phyloP scores from a whole-genome alignment of 2,888 invertebrate species.

The Erebia ligea region DNA sequence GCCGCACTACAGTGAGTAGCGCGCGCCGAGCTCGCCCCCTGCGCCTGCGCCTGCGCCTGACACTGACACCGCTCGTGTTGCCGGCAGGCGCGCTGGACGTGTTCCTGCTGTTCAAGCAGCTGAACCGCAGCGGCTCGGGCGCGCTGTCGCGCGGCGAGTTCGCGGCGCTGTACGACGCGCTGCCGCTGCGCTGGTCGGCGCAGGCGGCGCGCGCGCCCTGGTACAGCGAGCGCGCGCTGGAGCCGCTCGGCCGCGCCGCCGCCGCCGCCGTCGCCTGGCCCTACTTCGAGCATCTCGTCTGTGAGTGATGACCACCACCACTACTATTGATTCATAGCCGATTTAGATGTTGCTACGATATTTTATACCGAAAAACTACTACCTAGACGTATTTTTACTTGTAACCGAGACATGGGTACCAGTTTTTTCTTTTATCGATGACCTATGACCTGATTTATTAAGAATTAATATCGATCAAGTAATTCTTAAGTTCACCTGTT shows the following conservation, averaged over 20 bases:
- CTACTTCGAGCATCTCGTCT: conserved; percentile 88
- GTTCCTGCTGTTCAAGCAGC: conserved; percentile 90
- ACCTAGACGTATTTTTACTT: no score
- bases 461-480: no score
- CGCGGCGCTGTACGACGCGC: conserved; percentile 83
- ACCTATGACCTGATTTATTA: no score
- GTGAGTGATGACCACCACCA: conserved; percentile 81
- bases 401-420: no score
- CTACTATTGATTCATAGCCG: no score
- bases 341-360: no score
- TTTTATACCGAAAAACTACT: no score
- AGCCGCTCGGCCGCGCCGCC: conserved; percentile 84
- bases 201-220: conserved; percentile 88
- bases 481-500: no score
- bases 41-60: no score
- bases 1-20: conserved; percentile 82
- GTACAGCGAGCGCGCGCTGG: conserved; percentile 84
- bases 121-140: conserved; percentile 87
- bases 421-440: no score
- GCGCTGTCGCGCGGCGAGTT: conserved; percentile 89
- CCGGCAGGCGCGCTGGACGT: conserved; percentile 86
- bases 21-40: no score
- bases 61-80: no score
- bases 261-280: conserved; percentile 86
- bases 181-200: conserved; percentile 88